Percentiles rank a stretch among this genome's conserved stretches.
These are phyloP conservation scores for Frankliniella intonsa DNA, from an alignment of 2,888 invertebrate genomes.

Conservation along the genomic window DNA sequence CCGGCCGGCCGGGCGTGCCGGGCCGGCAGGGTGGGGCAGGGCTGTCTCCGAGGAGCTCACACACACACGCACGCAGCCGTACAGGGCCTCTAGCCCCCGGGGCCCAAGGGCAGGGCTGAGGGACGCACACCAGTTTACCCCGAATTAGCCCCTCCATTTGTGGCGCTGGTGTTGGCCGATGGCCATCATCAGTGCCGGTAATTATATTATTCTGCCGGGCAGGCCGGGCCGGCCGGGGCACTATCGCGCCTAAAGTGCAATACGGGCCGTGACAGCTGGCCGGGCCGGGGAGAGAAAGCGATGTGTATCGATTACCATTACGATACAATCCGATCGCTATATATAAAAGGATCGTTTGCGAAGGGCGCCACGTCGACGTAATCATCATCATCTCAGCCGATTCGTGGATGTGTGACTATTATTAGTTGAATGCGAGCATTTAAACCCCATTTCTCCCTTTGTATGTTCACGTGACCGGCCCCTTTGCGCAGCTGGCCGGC, in stretches of 20 bases:
- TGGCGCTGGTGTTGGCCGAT: conserved; percentile 8
- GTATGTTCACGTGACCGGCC: background rate
- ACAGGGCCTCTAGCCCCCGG: background rate
- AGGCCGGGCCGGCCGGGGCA: too few species aligned
- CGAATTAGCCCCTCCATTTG: conserved; percentile 21
- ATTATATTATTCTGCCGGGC: background rate
- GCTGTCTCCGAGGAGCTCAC: background rate
- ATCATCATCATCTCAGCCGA: too few species aligned
- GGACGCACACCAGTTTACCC: background rate
- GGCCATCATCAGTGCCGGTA: background rate
- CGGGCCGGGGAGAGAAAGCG: background rate
- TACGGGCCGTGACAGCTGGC: too few species aligned
- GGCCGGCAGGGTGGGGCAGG: too few species aligned
- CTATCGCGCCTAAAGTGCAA: too few species aligned
- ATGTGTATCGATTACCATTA: too few species aligned
- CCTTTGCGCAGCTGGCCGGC: background rate
- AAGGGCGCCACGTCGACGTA: too few species aligned
- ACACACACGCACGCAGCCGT: background rate
- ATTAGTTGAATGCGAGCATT: background rate
- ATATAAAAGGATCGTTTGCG: too few species aligned
- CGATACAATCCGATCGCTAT: too few species aligned
- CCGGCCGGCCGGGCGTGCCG: too few species aligned
- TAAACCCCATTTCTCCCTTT: background rate
- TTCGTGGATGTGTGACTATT: background rate
- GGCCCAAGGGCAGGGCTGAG: background rate